Evolutionary conservation across 2,888 invertebrate genomes (phyloP), one percentile per base, ranked within the genome.

Genomic region (Drosophila fungiperda): DNA sequence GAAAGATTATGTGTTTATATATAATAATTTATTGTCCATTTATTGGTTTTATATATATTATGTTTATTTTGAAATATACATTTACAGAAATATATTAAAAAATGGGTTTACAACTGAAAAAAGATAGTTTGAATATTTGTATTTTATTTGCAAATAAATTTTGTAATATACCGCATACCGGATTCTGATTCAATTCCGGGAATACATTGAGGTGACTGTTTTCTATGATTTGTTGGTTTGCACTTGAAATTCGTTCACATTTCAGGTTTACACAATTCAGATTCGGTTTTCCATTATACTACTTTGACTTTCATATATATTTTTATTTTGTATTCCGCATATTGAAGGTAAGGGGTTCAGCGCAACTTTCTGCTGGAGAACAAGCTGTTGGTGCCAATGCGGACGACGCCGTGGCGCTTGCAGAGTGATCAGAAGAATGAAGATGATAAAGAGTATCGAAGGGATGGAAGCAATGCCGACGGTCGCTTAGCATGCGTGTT

Each of bases 321-420:
- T 38, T 26, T 1, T n/a, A 38, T 12, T 38, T 26, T 38, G 2
- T 12, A 54, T 38, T 26, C 36, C 3, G 54, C 11, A 36, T 23
- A 23, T 36, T 23, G 23, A 54, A 20, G 7, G 9, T 5, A 11
- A 4, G 9, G 50, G 29, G 15, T 32, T 11, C 67, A 70, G 49
- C 78, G 87, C 9, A 82, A 84, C 61, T 75, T 84, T 40, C 61
- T 85, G 38, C 78, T 58, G 20, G 87, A 87, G 57, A 84, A 87
- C 49, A 66, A 70, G 17, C 60, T 68, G 23, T 9, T 75, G 68
- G 63, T 83, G 35, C 55, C 68, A 12, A 20, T 50, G 20, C 20
- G 40, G 35, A 42, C 36, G 35, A 48, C 48, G 33, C 29, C 45
- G 63, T 48, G 45, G 5, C 69, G 63, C 1, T 8, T 35, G 15